Evolutionary conservation across 2,888 invertebrate species (phyloP), one percentile per base, ranked within the genome.

Genomic region (Sarcophaga variegata): DNA sequence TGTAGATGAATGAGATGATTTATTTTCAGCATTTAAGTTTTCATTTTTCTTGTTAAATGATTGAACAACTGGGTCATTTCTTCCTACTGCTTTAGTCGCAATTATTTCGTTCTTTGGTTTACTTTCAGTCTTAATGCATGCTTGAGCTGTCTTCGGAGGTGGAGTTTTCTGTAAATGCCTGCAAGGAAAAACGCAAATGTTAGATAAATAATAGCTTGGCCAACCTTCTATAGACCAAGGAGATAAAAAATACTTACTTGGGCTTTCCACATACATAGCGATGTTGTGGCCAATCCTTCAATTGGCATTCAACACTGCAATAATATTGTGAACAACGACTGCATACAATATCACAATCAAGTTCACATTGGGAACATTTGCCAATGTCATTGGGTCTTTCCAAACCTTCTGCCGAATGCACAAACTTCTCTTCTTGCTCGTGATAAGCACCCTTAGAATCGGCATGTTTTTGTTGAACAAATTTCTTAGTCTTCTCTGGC

Each of bases 221-320:
- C 37, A 37, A 1, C 37, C 6, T 37, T 6, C 37, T 10, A 37
- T 37, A 14, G 17, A 59, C 6, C 17, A 3, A 17, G 3, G 8
- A 37, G 14, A 5, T n/a, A 4, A 8, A 3, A 60, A 60, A 17
- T 45, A 80, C 89, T 89, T 88, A 91, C 91, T 88, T 87, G 45
- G 90, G 89, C 82, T 90, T 90, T 4, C 90, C 90, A 71, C 91
- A 91, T 59, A 88, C 75, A 69, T 88, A 89, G 20, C 90, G 90
- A 89, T 91, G 91, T 8, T 86, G 78, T 6, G 77, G 85, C 91
- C 91, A 91, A 62, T 91, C 89, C 3, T 80, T 83, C 4, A 83
- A 83, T 17, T 93, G 92, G 47, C 93, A 93, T 37, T 89, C 88
- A 0, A 89, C 66, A 78, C 91, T 89, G 64, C 93, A 93, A 75